Evolutionary conservation across 2,888 invertebrate genomes (phyloP).

Genomic region (Tenodera sinensis): DNA sequence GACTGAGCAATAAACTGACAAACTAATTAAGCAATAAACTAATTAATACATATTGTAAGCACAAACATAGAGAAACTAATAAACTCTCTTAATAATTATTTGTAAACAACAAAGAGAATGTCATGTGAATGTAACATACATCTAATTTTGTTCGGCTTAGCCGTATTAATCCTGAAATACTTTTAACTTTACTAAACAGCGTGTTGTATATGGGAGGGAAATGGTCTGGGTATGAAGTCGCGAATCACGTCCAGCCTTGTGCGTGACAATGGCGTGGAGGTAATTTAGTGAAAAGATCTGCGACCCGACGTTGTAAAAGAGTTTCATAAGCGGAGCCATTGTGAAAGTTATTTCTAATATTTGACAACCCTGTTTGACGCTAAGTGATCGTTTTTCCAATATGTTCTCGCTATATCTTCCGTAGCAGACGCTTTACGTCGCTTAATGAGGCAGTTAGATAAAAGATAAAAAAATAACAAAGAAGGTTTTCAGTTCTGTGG

Average conservation of each 20-base stretch:
- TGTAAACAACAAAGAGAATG: too few relatives aligned
- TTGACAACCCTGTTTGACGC: neutral
- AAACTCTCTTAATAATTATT: too few relatives aligned
- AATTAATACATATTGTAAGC: too few relatives aligned
- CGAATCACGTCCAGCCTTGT: neutral
- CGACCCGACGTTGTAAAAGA: neutral
- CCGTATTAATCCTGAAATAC: too few relatives aligned
- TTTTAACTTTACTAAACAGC: too few relatives aligned
- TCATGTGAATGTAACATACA: too few relatives aligned
- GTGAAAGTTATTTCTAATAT: neutral
- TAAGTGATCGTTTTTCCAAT: neutral
- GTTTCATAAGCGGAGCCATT: neutral
- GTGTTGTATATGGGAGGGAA: neutral
- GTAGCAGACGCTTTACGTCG: too few relatives aligned
- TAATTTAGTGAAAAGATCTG: neutral
- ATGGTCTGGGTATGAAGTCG: neutral
- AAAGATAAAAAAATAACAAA: neutral
- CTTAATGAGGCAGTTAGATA: neutral
- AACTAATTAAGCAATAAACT: too few relatives aligned
- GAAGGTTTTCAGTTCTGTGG: neutral
- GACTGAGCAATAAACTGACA: too few relatives aligned
- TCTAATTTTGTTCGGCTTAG: too few relatives aligned
- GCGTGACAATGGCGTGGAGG: neutral
- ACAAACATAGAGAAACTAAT: too few relatives aligned
- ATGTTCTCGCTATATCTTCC: neutral